phyloP scores from a whole-genome alignment of 2,797 vertebrate genomes.

The Buphagus erythrorhynchus region DNA sequence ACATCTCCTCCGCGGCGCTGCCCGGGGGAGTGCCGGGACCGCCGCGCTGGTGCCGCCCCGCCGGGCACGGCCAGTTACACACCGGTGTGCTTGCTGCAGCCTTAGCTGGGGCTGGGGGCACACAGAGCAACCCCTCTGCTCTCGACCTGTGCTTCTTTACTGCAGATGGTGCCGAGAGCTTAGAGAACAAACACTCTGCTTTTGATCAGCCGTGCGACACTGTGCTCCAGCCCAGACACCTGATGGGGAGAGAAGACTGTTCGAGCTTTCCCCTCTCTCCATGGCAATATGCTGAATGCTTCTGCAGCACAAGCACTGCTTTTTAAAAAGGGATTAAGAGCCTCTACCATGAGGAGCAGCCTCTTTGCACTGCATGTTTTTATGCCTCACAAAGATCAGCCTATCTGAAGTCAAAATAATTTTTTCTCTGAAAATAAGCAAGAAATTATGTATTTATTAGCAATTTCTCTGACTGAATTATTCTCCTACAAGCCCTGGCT shows the following conservation, averaged over 20 bases:
- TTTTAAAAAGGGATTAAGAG: neutral
- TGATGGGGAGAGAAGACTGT: neutral
- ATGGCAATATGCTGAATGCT: neutral
- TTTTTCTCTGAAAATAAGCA: neutral
- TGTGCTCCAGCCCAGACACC: neutral
- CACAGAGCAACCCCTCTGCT: neutral
- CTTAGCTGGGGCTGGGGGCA: conserved; percentile 16
- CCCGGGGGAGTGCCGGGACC: neutral
- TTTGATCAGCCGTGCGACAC: conserved; percentile 7
- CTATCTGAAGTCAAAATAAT: neutral
- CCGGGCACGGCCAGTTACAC: conserved; percentile 17
- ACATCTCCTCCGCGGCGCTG: neutral
- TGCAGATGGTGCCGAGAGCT: neutral
- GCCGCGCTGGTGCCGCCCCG: too few species aligned
- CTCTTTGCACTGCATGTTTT: neutral
- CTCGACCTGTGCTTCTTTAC: conserved; percentile 17
- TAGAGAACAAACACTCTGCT: conserved; percentile 11
- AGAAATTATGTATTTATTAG: conserved; percentile 25
- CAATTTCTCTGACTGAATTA: conserved; percentile 18
- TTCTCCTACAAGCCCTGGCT: neutral
- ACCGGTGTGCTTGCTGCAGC: conserved; percentile 41
- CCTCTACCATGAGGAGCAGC: neutral
- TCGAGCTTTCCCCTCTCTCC: neutral
- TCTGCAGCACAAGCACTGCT: neutral
- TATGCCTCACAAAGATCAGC: neutral